Evolutionary conservation across 2,113 vertebrate genomes (phyloP), one percentile per base, ranked within the genome.

Genomic region (Mastomys coucha): DNA sequence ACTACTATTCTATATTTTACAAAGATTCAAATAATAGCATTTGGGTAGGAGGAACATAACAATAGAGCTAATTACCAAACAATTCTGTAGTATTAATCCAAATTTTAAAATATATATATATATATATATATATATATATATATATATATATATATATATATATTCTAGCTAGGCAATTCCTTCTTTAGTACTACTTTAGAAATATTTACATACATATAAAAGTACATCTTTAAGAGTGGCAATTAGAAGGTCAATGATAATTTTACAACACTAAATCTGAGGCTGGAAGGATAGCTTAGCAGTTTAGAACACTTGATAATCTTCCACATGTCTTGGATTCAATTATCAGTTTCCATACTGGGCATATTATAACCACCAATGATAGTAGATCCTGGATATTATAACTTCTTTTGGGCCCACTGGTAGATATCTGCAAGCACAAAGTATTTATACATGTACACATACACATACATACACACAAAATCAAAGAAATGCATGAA

Each of bases 1-100:
- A 65, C 33, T 73, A 89, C 45, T 82, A 45, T 14, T n/a, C 2
- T 14, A 14, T 31, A 36, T 53, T 88, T 87, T 78, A 78, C 56
- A 7, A 33, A 17, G 92, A 96, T 96, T 94, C 39, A 70, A 65
- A 42, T 19, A 92, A 33, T 63, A 49, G 58, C 4, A 75, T 56
- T 63, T 93, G 58, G 28, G 88, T 13, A 94, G 1, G 16, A 36
- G 36, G 39, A 36, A 86, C n/a, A 56, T 56, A 53, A 19, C 24
- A 49, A 81, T 28, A 73, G 17, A 53, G 22, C 4, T 91, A 95
- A 89, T 8, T 9, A 22, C 42, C 65, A 26, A 91, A 58, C 26
- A 84, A 53, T 86, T 95, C 19, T 70, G 36, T 45, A 49, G 42
- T 36, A 91, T 36, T n/a, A 82, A 63, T 39, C 12, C 36, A 93